Percentiles rank a stretch among this genome's conserved stretches.
Evolutionary conservation across 2,888 invertebrate species (phyloP).

Genomic region (Micoletzkya japonica): DNA sequence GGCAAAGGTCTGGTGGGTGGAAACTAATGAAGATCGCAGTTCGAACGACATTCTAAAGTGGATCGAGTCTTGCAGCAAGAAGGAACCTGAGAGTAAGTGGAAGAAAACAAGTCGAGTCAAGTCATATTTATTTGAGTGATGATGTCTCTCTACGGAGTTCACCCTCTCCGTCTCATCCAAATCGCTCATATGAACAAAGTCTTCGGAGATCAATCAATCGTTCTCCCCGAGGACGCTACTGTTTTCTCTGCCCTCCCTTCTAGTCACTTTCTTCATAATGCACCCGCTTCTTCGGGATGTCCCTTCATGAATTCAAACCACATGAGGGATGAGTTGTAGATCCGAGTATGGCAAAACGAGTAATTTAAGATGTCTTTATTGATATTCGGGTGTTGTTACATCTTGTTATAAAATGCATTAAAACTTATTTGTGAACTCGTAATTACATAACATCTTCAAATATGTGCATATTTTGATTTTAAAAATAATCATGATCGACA

Average conservation of each 20-base stretch:
- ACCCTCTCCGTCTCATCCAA: constrained; percentile 34
- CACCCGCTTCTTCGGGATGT: constrained; percentile 37
- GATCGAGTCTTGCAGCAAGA: constrained; percentile 3
- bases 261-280: constrained; percentile 10
- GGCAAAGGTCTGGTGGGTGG: constrained; percentile 26
- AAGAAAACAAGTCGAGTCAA: neutral
- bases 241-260: constrained; percentile 37
- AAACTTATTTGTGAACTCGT: no score
- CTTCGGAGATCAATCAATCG: constrained; percentile 54
- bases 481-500: no score
- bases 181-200: constrained; percentile 41
- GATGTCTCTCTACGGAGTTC: constrained; percentile 10
- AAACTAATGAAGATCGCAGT: constrained; percentile 6
- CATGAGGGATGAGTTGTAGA: no score
- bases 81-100: constrained; percentile 19
- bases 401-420: no score
- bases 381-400: no score
- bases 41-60: constrained; percentile 24
- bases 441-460: no score
- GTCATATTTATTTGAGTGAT: constrained; percentile 4
- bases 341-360: no score
- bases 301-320: constrained; percentile 44
- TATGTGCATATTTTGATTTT: no score
- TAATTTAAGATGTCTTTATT: no score
- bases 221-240: constrained; percentile 53